Conservation (phyloP, 2,888 invertebrate genomes). For the Keiferia lycopersicella region DNA sequence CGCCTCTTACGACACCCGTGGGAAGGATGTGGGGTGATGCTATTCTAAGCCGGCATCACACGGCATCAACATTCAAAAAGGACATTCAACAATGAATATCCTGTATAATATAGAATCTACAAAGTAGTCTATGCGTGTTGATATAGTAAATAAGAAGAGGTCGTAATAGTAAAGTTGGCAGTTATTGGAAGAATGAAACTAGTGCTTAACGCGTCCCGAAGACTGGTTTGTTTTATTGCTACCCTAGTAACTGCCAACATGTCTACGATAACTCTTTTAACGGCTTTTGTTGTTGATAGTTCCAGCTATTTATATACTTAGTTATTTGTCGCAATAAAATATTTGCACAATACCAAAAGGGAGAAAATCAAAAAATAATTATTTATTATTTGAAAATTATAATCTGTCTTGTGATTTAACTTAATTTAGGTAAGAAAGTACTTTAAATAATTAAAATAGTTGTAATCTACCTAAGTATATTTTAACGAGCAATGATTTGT, state of each 20-base stretch:
- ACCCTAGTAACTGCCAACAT: neutral
- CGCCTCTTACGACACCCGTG: no score
- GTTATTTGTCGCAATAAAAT: neutral
- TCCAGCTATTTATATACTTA: neutral
- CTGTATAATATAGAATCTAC: no score
- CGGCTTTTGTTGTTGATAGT: neutral
- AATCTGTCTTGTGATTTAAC: no score
- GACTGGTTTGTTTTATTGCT: constrained; percentile 9
- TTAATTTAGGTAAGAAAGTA: no score
- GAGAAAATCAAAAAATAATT: neutral
- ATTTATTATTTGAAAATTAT: neutral
- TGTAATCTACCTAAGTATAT: no score
- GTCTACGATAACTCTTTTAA: constrained; percentile 5
- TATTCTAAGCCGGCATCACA: no score
- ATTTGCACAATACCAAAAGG: neutral
- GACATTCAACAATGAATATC: no score
- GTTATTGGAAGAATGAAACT: neutral
- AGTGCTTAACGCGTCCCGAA: constrained; percentile 4
- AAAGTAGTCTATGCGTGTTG: neutral
- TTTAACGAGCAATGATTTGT: no score
- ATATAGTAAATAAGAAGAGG: neutral
- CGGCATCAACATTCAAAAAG: no score
- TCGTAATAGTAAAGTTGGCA: neutral
- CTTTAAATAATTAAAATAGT: no score
- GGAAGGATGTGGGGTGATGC: no score